These are phyloP conservation scores for Ophraella communa DNA, from an alignment of 2,888 invertebrate species.

Conservation along the genomic window DNA sequence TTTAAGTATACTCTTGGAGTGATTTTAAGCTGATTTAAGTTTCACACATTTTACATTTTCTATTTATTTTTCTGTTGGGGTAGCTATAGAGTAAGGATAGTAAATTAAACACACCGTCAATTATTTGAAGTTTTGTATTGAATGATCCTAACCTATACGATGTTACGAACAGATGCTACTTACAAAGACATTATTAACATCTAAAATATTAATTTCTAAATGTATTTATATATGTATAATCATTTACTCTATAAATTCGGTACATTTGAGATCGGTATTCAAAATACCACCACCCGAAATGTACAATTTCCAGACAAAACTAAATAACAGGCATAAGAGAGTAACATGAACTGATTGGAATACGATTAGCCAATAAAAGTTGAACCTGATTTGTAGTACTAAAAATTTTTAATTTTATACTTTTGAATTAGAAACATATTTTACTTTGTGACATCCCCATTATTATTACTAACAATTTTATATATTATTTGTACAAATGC, in stretches of 20 bases:
- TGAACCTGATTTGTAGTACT: neutral
- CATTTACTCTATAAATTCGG: slow-evolving; percentile 56
- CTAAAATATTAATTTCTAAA: slow-evolving; percentile 59
- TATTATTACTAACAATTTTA: too few species aligned
- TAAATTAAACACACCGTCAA: slow-evolving; percentile 1
- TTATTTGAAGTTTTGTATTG: slow-evolving; percentile 58
- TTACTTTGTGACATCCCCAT: too few species aligned
- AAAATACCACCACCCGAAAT: slow-evolving; percentile 50
- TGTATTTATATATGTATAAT: slow-evolving; percentile 61
- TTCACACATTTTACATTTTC: too few species aligned
- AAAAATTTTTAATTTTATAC: neutral
- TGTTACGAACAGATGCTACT: slow-evolving; percentile 63
- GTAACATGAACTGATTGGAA: slow-evolving; percentile 12
- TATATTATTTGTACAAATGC: too few species aligned
- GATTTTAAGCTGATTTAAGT: too few species aligned
- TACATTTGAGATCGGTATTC: slow-evolving; percentile 54
- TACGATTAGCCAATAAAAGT: neutral
- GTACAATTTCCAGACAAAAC: slow-evolving; percentile 38
- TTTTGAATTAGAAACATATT: neutral
- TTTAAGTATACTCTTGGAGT: too few species aligned
- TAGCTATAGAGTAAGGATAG: neutral
- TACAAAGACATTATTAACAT: slow-evolving; percentile 62
- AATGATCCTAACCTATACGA: slow-evolving; percentile 60
- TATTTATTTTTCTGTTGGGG: too few species aligned
- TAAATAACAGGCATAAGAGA: slow-evolving; percentile 34